phyloP scores from a whole-genome alignment of 2,888 invertebrate species.

The Cryptus armator region DNA sequence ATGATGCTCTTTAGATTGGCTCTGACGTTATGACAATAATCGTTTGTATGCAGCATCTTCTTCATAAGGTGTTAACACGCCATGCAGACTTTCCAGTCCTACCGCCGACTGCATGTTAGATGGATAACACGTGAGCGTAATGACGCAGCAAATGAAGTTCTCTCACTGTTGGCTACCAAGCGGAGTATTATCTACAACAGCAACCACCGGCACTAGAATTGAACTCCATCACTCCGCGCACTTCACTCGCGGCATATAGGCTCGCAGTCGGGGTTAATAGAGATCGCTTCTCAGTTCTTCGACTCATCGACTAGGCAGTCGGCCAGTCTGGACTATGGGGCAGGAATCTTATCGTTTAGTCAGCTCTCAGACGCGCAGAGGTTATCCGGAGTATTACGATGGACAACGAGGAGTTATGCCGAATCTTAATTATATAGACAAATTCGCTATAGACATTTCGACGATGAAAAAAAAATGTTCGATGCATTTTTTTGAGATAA shows the following conservation, averaged over 20 bases:
- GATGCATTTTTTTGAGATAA: too few species aligned
- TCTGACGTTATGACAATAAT: slow-evolving; percentile 10
- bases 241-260: slow-evolving; percentile 62
- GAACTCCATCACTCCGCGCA: slow-evolving; percentile 74
- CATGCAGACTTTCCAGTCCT: background rate
- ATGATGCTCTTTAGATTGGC: background rate
- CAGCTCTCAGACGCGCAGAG: background rate
- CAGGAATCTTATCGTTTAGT: background rate
- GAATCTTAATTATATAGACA: background rate
- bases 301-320: background rate
- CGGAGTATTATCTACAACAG: background rate
- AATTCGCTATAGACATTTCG: background rate
- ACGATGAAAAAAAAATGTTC: background rate
- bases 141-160: slow-evolving; percentile 12
- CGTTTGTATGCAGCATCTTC: slow-evolving; percentile 1
- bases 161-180: background rate
- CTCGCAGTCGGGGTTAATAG: slow-evolving; percentile 79
- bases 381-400: background rate
- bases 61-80: slow-evolving; percentile 1
- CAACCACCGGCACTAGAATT: slow-evolving; percentile 61
- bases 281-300: slow-evolving; percentile 79
- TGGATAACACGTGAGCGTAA: slow-evolving; percentile 3
- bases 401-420: background rate
- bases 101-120: background rate
- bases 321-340: background rate